Percentiles rank a stretch among this genome's conserved stretches.
Conservation (phyloP, 2,888 invertebrate genomes). For the Melipona beecheii region DNA sequence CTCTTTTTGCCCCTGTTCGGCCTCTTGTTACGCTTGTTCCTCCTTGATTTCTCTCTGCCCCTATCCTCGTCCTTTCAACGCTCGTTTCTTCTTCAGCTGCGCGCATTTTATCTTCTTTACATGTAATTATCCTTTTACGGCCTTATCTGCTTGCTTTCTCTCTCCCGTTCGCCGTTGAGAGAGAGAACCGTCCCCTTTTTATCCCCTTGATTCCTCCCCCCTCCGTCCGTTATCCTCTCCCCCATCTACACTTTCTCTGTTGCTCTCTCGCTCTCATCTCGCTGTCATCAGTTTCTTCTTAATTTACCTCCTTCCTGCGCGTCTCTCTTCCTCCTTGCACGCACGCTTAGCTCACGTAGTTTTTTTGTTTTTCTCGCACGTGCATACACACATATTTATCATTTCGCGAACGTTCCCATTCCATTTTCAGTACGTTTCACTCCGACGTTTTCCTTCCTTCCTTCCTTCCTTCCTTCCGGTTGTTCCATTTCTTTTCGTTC, state of each 20-base stretch:
- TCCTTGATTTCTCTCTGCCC: neutral
- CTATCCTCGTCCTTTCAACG: neutral
- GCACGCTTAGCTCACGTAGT: neutral
- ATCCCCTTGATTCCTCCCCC: neutral
- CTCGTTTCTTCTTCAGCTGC: neutral
- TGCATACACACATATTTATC: no score
- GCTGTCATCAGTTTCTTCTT: conserved; percentile 2
- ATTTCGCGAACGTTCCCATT: no score
- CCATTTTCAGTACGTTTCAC: no score
- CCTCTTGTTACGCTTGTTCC: conserved; percentile 1
- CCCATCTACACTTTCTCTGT: neutral
- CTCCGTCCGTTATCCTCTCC: neutral
- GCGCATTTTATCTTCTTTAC: conserved; percentile 21
- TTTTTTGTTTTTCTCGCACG: no score
- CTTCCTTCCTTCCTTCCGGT: no score
- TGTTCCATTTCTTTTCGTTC: no score
- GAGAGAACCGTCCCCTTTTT: conserved; percentile 4
- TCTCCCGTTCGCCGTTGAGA: neutral
- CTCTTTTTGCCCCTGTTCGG: neutral
- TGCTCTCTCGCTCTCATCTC: neutral
- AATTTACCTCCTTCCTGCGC: neutral
- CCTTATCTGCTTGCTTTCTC: conserved; percentile 1
- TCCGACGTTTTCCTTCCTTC: no score
- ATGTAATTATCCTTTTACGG: conserved; percentile 31
- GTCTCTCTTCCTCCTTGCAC: neutral